phyloP scores from a whole-genome alignment of 2,888 invertebrate genomes.

The Acanthosepion pharaonis region DNA sequence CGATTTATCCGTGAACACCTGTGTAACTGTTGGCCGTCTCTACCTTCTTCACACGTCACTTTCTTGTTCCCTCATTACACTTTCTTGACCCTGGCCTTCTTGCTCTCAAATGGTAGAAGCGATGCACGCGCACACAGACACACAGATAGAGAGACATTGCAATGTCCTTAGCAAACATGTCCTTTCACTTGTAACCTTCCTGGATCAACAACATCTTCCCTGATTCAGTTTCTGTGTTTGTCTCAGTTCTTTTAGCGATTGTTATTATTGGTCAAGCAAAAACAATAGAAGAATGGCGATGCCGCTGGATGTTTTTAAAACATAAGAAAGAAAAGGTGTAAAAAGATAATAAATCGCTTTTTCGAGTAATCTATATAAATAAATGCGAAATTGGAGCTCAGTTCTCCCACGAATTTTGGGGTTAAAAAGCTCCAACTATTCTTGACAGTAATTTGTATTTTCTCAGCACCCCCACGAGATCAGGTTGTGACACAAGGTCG shows the following conservation, averaged over 20 bases:
- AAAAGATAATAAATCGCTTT: neutral
- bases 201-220: neutral
- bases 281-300: neutral
- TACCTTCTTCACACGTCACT: neutral
- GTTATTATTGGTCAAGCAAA: neutral
- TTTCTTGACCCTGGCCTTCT: neutral
- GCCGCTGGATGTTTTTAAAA: neutral
- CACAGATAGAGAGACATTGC: neutral
- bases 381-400: too few relatives aligned
- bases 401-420: too few relatives aligned
- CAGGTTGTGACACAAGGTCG: too few relatives aligned
- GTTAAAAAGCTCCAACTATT: too few relatives aligned
- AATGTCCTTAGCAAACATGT: neutral
- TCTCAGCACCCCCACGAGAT: too few relatives aligned
- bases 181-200: neutral
- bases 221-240: neutral
- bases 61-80: neutral
- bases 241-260: neutral
- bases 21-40: neutral
- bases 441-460: too few relatives aligned
- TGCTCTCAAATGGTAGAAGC: too few relatives aligned
- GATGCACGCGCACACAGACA: neutral
- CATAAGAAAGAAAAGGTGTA: neutral
- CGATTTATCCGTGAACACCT: neutral
- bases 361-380: neutral